Base-by-base conservation (phyloP, 92 coral and sea anemone genomes). In the Porites rus region DNA sequence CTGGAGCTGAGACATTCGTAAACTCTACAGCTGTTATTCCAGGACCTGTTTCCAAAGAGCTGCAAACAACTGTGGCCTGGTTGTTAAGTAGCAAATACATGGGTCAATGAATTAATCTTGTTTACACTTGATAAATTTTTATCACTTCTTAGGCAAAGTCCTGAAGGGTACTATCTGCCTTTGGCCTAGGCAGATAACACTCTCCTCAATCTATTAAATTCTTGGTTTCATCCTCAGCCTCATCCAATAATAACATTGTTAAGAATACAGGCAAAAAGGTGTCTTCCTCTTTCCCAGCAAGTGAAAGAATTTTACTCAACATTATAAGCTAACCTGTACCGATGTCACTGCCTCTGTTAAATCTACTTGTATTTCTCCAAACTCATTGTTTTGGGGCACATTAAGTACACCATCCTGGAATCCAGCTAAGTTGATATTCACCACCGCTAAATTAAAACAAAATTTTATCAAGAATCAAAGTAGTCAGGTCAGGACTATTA, bases 31-130 rank as follows among this genome's bases (percentile, higher is more conserved):
- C 78, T 69, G 96, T 84, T 58, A 79, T n/a, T 13, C 95, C 96
- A 60, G 68, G 81, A 6, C 69, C 90, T 16, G 86, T 65, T 18
- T 90, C 86, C 77, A 92, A 61, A 64, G 80, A 68, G 80, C 31
- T 62, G 72, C 99, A 97, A 75, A 87, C 83, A 51, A 97, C 92
- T 31, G 83, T 74, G n/a, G 91, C 97, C 99, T 96, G 79, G 21
- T 69, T 16, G 1, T 60, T 7, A 22, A 70, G 61, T 51, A 69
- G 60, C 0, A 17, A 56, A 43, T 46, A 9, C 11, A 53, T 50
- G 24, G 7, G 28, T 43, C 14, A 14, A 58, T 0, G 17, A 5
- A 28, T 25, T 38, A 38, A 38, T 4, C 46, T 38, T 38, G 46
- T 38, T 38, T 38, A 38, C 46, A 38, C 46, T 38, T 38, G 46